phyloP scores from a whole-genome alignment of 2,797 vertebrate genomes.

The Muraenolepis orangiensis region DNA sequence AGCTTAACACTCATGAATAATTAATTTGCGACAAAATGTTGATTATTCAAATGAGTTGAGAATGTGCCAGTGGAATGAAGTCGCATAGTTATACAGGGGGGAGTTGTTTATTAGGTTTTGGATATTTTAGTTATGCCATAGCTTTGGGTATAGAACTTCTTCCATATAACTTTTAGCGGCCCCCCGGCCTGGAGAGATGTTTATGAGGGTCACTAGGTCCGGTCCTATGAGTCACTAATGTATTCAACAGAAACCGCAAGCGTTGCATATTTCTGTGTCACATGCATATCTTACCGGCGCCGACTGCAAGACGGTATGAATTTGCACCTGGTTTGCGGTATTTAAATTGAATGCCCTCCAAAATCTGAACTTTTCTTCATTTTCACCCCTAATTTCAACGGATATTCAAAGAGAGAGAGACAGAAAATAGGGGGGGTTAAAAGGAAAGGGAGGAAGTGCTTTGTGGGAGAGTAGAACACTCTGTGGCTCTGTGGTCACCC shows the following conservation, averaged over 20 bases:
- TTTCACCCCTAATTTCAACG: not conserved
- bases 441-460: not conserved
- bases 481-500: not conserved
- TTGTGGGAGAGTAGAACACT: not conserved
- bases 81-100: conserved; percentile 9
- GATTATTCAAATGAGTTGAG: conserved; percentile 47
- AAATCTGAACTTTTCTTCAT: not conserved
- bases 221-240: not conserved
- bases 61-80: conserved; percentile 15
- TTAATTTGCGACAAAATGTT: conserved; percentile 38
- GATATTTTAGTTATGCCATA: not conserved
- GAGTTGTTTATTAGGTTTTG: conserved; percentile 18
- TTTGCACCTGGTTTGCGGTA: not conserved
- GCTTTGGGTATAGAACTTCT: not conserved
- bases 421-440: not conserved
- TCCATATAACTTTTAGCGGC: not conserved
- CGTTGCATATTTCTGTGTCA: not conserved
- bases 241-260: not conserved
- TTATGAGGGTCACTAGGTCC: not conserved
- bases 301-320: too few relatives aligned
- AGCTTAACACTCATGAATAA: conserved; percentile 37
- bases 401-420: not conserved
- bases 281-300: not conserved
- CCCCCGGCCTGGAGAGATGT: not conserved
- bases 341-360: not conserved